Conservation (phyloP, 2,113 vertebrate species). For the Pterocles orientalis region DNA sequence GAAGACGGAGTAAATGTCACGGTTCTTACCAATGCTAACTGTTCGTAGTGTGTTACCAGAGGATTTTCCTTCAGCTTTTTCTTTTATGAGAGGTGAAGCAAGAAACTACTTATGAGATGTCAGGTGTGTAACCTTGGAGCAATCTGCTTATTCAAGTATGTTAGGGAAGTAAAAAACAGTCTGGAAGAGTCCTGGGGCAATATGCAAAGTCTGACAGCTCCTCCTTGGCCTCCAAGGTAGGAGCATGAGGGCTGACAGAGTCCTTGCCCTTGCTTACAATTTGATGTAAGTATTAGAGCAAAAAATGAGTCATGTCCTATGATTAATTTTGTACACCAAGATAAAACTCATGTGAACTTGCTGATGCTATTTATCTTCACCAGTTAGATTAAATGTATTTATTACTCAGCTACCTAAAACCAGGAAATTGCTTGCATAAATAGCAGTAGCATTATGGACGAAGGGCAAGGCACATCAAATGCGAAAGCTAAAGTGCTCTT, state of each 20-base stretch:
- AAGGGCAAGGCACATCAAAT: not conserved
- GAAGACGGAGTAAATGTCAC: not conserved
- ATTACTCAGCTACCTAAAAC: not conserved
- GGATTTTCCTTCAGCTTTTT: not conserved
- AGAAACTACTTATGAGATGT: not conserved
- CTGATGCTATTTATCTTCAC: not conserved
- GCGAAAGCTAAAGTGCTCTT: not conserved
- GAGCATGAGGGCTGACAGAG: fast-evolving
- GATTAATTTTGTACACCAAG: not conserved
- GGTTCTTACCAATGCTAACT: not conserved
- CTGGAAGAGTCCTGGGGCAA: not conserved
- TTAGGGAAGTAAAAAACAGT: not conserved
- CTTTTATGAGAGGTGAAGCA: not conserved
- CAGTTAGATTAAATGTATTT: not conserved
- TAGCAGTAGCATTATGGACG: not conserved
- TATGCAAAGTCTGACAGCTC: not conserved
- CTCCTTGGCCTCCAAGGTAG: fast-evolving
- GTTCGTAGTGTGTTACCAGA: fast-evolving
- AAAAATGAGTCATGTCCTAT: not conserved
- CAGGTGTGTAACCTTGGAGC: not conserved
- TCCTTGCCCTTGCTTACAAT: not conserved
- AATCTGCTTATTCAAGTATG: not conserved
- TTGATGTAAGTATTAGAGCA: not conserved
- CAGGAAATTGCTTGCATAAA: not conserved
- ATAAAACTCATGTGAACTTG: not conserved